Base-by-base conservation (phyloP, 2,113 vertebrate genomes). In the Eubucco bourcierii region DNA sequence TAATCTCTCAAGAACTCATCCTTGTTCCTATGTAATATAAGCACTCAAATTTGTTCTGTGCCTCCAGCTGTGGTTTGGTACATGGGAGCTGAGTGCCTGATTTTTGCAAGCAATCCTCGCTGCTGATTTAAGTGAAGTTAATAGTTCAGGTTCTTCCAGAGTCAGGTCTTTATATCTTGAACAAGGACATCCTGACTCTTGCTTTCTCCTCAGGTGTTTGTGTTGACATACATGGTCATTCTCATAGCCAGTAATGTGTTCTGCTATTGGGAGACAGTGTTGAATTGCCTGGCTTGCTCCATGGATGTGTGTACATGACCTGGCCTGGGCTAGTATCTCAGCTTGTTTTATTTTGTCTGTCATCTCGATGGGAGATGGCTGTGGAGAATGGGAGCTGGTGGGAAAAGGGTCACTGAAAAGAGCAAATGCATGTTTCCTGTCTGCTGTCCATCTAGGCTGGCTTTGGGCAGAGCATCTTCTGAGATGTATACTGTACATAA, bases 171-270 rank as follows among this genome's bases (percentile, higher is more conserved):
- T 59, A 76, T 29, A 24, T 91, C 76, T 87, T 79, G 81, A 83
- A 3, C n/a, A 41, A 83, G 31, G 52, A 60, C 70, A 53, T 90
- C 28, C 58, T 47, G 83, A 60, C 70, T 74, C 53, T 83, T 60
- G 47, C 29, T 91, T 93, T 77, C 29, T 91, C 76, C 58, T 87
- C 44, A 60, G 58, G 68, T 88, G 77, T 93, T 86, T 90, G n/a
- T 34, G 34, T 19, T 52, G 47, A 66, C 68, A 24, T 17, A 46
- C 44, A 18, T 46, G 44, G 44, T 46, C 44, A 46, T 18, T 46
- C 44, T 46, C 44, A 46, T 46, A 46, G 44, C 44, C 44, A 46
- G 16, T 46, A 7, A 46, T 46, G 29, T 46, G 34, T 60, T 85
- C 15, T 44, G 19, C 72, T 88, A 4, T 67, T 8, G 41, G 60